Evolutionary conservation across 2,797 vertebrate genomes (phyloP), one percentile per base, ranked within the genome.

Genomic region (Pangasius djambal): DNA sequence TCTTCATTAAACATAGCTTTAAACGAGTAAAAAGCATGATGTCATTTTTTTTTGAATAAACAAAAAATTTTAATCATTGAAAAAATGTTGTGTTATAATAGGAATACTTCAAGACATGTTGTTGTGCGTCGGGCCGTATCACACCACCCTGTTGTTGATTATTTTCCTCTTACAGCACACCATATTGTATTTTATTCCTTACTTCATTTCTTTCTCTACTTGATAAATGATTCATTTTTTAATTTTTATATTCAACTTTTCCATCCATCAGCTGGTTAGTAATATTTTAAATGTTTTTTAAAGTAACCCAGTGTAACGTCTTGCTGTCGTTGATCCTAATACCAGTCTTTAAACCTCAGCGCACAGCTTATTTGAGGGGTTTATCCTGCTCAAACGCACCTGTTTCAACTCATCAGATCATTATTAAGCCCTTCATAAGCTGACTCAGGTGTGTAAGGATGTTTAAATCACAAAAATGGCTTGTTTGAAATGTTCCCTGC

Each of bases 401-500:
- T 69, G 40, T 69, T 67, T 69, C 44, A 8, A 52, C 44, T 67
- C 83, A 69, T 31, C 44, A 18, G 61, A 48, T 44, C 61, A 67
- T 34, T 34, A 84, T 48, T 67, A 84, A 18, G 28, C n/a, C 4
- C 16, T 67, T 31, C 37, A 20, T 20, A 65, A 48, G 25, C 59
- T 28, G 61, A 67, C 6, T 83, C 61, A 48, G 61, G 59, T 37
- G 31, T 61, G 55, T 25, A 82, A 61, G 57, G 79, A 59, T 22
- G 57, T 83, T 28, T 83, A 83, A 44, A 83, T 44, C 59, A 44
- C 79, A 65, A 83, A 83, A 65, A n/a, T 4, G 40, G 61, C 15
- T 22, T 67, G 59, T 65, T 20, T 67, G 25, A 83, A 50, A 67
- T 18, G 82, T 83, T 83, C 82, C 59, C 82, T n/a, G 28, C 82